A percentile compares a stretch with the other conserved stretches of the same genome.
phyloP scores from a whole-genome alignment of 2,797 vertebrate genomes.

The Molossus molossus region DNA sequence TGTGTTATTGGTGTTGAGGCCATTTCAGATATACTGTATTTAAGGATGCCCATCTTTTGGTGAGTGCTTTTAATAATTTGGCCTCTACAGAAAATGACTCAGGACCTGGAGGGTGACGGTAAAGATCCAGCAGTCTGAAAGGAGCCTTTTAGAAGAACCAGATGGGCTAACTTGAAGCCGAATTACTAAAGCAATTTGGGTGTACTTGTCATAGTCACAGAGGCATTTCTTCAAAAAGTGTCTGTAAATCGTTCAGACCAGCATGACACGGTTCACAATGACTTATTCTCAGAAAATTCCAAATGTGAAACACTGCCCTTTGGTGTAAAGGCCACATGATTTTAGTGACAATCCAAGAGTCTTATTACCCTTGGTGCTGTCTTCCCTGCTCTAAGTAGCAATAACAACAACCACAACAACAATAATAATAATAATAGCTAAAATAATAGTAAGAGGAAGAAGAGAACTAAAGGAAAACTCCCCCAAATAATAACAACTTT shows the following conservation, averaged over 20 bases:
- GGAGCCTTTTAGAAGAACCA: constrained; percentile 20
- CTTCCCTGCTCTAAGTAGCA: background rate
- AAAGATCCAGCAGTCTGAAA: background rate
- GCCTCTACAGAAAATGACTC: background rate
- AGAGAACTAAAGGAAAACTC: background rate
- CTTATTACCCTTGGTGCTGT: background rate
- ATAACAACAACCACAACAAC: background rate
- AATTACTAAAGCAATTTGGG: constrained; percentile 52
- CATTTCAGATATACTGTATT: background rate
- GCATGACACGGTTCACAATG: constrained; percentile 11
- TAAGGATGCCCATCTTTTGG: background rate
- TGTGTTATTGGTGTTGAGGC: background rate
- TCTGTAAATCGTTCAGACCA: constrained; percentile 26
- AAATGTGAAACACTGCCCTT: background rate
- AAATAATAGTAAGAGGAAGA: background rate
- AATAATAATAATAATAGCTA: background rate
- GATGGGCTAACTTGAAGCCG: background rate
- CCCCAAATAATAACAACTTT: background rate
- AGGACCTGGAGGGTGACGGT: background rate
- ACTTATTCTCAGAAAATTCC: constrained; percentile 28
- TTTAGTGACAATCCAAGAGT: background rate
- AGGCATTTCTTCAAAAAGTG: background rate
- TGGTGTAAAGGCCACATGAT: background rate
- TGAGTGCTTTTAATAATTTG: background rate
- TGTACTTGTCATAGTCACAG: constrained; percentile 2